Evolutionary conservation across 2,888 invertebrate genomes (phyloP).

Genomic region (Baccha elongata): DNA sequence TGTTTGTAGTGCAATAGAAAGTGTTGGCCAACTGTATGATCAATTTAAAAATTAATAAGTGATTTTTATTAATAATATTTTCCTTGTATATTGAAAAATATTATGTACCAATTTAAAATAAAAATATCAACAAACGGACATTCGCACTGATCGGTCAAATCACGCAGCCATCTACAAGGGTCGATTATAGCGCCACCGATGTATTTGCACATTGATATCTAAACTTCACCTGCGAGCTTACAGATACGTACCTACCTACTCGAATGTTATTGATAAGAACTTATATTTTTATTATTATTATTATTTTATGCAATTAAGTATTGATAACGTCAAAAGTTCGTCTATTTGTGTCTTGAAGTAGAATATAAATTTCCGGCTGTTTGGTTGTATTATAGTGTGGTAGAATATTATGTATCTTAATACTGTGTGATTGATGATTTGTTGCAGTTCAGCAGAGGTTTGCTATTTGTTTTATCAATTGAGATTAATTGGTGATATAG

Average conservation of each 20-base stretch:
- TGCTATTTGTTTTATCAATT: slow-evolving; percentile 45
- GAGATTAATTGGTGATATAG: slow-evolving; percentile 54
- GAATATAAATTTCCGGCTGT: slow-evolving; percentile 27
- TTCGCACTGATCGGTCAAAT: background rate
- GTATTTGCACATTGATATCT: slow-evolving; percentile 32
- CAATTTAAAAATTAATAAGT: slow-evolving; percentile 14
- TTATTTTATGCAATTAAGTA: slow-evolving; percentile 59
- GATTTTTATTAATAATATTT: slow-evolving; percentile 26
- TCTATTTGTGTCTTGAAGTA: background rate
- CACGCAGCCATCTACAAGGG: slow-evolving; percentile 9
- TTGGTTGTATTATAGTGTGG: background rate
- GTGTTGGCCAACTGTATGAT: slow-evolving; percentile 8
- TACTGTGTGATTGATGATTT: slow-evolving; percentile 44
- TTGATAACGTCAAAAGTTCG: slow-evolving; percentile 46
- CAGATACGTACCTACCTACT: slow-evolving; percentile 24
- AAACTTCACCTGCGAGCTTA: slow-evolving; percentile 10
- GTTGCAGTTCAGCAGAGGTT: slow-evolving; percentile 2
- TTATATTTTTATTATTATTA: slow-evolving; percentile 24
- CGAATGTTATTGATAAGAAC: slow-evolving; percentile 45
- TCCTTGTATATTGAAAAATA: background rate
- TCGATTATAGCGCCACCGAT: slow-evolving; percentile 25
- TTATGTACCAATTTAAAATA: background rate
- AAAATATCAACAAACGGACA: background rate
- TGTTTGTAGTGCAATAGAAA: slow-evolving; percentile 11
- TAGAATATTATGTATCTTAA: background rate